Base-by-base conservation (phyloP, 1,140 invertebrate genomes). In the Ceratosolen fusciceps region DNA sequence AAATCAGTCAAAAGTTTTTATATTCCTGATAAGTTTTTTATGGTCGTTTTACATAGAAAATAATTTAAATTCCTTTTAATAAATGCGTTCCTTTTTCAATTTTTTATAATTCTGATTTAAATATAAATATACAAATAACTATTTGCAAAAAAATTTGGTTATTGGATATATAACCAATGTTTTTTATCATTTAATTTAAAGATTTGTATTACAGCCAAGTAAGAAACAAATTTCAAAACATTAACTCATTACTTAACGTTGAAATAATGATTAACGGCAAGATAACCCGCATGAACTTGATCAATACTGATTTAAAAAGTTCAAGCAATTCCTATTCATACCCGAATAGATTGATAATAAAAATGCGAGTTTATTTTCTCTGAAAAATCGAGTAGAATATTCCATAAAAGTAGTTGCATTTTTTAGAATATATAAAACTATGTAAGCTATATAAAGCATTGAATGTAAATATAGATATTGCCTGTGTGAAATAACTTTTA, bases 231-330 rank as follows among this genome's bases (percentile, higher is more conserved):
- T 68, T 68, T 68, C 67, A 68, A 68, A 65, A 68, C 24, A 68
- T 26, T 68, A 26, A 24, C n/a, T 68, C 37, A 68, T 68, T 26
- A 26, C n/a, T 47, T 4, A 39, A 47, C 24, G 39, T 74, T 74
- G n/a, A 65, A 49, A 31, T 21, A 74, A 62, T 60, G 39, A 62
- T 43, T 74, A 74, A 49, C 21, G 37, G 7, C 58, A 16, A 37
- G 71, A 79, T 79, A 79, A 79, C 77, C 77, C 39, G n/a, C 29
- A 24, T 79, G 77, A 73, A 79, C 77, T 79, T 73, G 54, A 56
- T 72, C 19, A 12, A 62, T 19, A 19, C 19, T 4, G 2, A 39
- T 47, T 65, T 65, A 14, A 65, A 34, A 65, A 16, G 26, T 60
- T 60, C 26, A 60, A 60, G 29, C 9, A 60, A 60, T 31, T 16